Base-by-base conservation (phyloP, 2,888 invertebrate species). In the Lymantria dispar region DNA sequence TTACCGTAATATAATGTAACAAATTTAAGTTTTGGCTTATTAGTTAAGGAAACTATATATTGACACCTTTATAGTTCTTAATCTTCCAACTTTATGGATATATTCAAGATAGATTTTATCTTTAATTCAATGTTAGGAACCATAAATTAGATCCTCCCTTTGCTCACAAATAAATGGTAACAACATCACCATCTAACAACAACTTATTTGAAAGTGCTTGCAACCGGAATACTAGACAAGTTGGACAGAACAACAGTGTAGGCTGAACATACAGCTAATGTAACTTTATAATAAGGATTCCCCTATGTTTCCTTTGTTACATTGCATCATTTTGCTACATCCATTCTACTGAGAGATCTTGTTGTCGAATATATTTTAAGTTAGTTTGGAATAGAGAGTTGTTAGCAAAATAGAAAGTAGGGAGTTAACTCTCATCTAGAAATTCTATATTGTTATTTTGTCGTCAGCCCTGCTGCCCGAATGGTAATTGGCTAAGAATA, bases 261-360 rank as follows among this genome's bases (percentile, higher is more conserved):
- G 72, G 72, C 73, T 66, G 72, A 43, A 52, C 64, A 78, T 64
- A 72, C 72, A 79, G 79, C 79, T 82, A 81, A 80, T 80, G 78
- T 83, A 84, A 87, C 85, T 87, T 83, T 75, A 80, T 85, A 82
- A 82, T 85, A 80, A 83, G 80, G 83, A 81, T 78, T 80, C 70
- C 72, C 69, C 68, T 71, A 75, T 64, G 74, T 68, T n/a, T 68
- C 55, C 61, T 58, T 68, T 70, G 71, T 74, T 64, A 68, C 71
- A 72, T 63, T 83, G 84, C 80, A 85, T 87, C 85, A 85, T 87
- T 77, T 81, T 70, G 83, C 86, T 84, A 78, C 80, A 80, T 69
- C 75, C 75, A 75, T 76, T 78, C 74, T 74, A 73, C 76, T 72
- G 78, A 74, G 76, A 80, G 83, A 80, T 78, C 71, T 74, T 69